Evolutionary conservation across 2,888 invertebrate species (phyloP), one percentile per base, ranked within the genome.

Genomic region (Atethmia centrago): DNA sequence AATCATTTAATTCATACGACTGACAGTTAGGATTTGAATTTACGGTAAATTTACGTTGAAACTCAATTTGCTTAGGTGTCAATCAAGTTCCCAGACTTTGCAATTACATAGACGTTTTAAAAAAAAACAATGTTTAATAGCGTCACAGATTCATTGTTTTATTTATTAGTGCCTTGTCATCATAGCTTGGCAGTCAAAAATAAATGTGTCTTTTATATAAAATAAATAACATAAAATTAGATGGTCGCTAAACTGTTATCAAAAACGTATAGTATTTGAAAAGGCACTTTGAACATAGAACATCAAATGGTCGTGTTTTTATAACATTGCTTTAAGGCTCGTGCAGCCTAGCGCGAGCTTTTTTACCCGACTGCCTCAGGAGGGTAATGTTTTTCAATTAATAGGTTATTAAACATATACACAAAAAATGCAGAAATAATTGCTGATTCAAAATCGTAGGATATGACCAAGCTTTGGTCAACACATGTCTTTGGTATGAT

Each of bases 151-250:
- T 45, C 42, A 45, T 72, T 55, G 21, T 14, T n/a, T 36, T 53
- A 64, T 64, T 49, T 21, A 40, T 62, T 40, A 61, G 8, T 66
- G 80, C 56, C 16, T 12, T 62, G 56, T 80, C 74, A 80, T 63
- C 45, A 9, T 47, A 25, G 21, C 21, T 61, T 36, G 31, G 40
- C 21, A 31, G 28, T 61, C 55, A 56, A 3, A 28, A 45, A 21
- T 55, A 14, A 36, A 45, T 14, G 0, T 19, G 10, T 36, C 14
- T n/a, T 7, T 42, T 55, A 16, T 14, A 49, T 49, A 40, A 55
- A 72, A 53, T 53, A 40, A 53, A 40, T 42, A 47, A 19, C 25
- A 7, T 36, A 21, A 42, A 31, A 56, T 58, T 28, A 65, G 45
- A 58, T 71, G 49, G 59, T 49, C 36, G 14, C n/a, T 80, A 45